These are phyloP conservation scores for Chrysomallon squamiferum DNA, from an alignment of 1,140 invertebrate species.

Conservation along the genomic window DNA sequence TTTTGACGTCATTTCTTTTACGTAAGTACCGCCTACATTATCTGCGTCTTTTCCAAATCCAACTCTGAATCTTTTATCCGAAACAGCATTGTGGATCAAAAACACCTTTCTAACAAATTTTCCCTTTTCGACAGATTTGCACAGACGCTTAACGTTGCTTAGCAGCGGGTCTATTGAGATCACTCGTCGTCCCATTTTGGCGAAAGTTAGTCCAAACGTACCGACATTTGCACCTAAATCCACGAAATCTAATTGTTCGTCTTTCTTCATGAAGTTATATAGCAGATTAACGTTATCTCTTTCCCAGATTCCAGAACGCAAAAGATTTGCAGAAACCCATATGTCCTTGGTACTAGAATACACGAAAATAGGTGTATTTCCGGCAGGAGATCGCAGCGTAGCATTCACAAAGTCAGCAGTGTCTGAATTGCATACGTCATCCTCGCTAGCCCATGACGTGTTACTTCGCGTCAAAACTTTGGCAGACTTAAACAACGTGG, in stretches of 20 bases:
- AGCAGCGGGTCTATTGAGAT: constrained; percentile 42
- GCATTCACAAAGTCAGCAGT: neutral
- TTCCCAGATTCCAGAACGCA: constrained; percentile 22
- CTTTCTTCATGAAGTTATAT: constrained; percentile 4
- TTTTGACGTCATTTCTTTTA: constrained; percentile 11
- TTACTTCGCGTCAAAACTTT: too few species aligned
- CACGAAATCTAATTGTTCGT: constrained; percentile 26
- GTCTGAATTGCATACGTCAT: neutral
- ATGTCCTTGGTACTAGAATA: constrained; percentile 12
- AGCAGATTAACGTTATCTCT: constrained; percentile 7
- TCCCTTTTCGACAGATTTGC: constrained; percentile 23
- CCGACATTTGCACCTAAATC: constrained; percentile 57
- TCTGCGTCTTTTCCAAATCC: constrained; percentile 22
- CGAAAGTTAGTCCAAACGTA: constrained; percentile 37
- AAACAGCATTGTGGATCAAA: constrained; percentile 41
- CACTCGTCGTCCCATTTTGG: constrained; percentile 38
- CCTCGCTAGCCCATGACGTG: neutral
- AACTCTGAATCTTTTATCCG: constrained; percentile 26
- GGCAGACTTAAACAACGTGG: too few species aligned
- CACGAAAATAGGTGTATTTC: constrained; percentile 20
- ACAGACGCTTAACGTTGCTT: constrained; percentile 35
- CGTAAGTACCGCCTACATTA: constrained; percentile 44
- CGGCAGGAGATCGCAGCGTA: neutral
- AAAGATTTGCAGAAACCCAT: constrained; percentile 17
- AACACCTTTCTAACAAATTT: constrained; percentile 27